These are phyloP conservation scores for Excalfactoria chinensis DNA, from an alignment of 2,113 vertebrate genomes.

Conservation along the genomic window DNA sequence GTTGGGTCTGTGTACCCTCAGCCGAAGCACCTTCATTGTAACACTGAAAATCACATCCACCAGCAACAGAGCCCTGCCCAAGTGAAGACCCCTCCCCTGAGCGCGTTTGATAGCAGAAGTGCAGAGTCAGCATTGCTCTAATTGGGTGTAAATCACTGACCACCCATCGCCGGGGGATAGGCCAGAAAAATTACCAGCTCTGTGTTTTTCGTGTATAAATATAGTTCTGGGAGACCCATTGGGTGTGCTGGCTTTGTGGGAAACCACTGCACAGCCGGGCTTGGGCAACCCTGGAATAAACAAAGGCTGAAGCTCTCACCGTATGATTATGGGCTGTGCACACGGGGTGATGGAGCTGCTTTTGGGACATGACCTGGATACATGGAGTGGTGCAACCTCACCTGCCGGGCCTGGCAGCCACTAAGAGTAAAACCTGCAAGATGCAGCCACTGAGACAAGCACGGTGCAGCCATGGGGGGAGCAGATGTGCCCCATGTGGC, in stretches of 20 bases:
- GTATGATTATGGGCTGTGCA: background rate
- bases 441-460: too few relatives aligned
- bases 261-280: background rate
- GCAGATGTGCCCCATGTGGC: too few relatives aligned
- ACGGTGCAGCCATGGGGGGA: too few relatives aligned
- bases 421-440: too few relatives aligned
- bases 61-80: background rate
- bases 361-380: background rate
- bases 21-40: background rate
- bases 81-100: background rate
- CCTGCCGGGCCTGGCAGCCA: rapidly evolving
- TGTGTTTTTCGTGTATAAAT: background rate
- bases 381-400: rapidly evolving
- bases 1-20: background rate
- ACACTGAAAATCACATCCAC: background rate
- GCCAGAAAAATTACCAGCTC: background rate
- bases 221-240: too few relatives aligned
- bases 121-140: background rate
- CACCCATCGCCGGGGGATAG: too few relatives aligned
- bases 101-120: background rate
- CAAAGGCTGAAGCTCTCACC: too few relatives aligned
- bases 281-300: background rate
- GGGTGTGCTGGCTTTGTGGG: background rate
- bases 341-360: background rate
- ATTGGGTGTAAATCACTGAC: background rate